Base-by-base conservation (phyloP, 2,888 invertebrate genomes). In the Oxystoma pomonae region DNA sequence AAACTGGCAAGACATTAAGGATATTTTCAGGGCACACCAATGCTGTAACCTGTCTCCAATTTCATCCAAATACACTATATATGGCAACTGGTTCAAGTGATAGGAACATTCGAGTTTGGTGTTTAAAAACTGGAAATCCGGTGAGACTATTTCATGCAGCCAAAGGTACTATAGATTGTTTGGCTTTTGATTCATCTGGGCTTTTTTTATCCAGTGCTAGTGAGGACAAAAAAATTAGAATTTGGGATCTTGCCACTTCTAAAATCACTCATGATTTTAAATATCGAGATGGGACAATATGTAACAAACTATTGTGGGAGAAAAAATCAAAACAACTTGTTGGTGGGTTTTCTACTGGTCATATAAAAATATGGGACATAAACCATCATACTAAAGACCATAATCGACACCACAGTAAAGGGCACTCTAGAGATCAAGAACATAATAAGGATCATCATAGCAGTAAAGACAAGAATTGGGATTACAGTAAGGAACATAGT, bases 1-100 rank as follows among this genome's bases (percentile, higher is more conserved):
- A 94, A 75, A 86, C 90, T 71, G 90, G 90, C 22, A 90, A 90
- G 77, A 92, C 93, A 7, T 82, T 96, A 1, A 84, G 96, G 70
- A 86, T 93, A 66, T 94, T 94, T 79, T 89, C 90, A 50, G 97
- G 96, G 1, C 97, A 98, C 77, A 89, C 88, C 60, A 86, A 90
- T 76, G 92, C 95, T 82, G 90, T 97, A 19, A 93, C 94, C 77
- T 87, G 90, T 76, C 85, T 93, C n/a, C 88, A 89, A 73, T 96
- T 97, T 81, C 97, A 97, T 82, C 94, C 96, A 0, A 97, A 96
- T 80, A 90, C 91, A 70, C 87, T 89, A 71, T 96, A 97, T 78
- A 76, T 96, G 69, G 95, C 94, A 50, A 92, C 94, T 0, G 96
- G 95, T 9, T 93, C 96, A 1, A 87, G 90, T n/a, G 97, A 97